Evolutionary conservation across 2,888 invertebrate species (phyloP).

Genomic region (Lycophotia porphyrea): DNA sequence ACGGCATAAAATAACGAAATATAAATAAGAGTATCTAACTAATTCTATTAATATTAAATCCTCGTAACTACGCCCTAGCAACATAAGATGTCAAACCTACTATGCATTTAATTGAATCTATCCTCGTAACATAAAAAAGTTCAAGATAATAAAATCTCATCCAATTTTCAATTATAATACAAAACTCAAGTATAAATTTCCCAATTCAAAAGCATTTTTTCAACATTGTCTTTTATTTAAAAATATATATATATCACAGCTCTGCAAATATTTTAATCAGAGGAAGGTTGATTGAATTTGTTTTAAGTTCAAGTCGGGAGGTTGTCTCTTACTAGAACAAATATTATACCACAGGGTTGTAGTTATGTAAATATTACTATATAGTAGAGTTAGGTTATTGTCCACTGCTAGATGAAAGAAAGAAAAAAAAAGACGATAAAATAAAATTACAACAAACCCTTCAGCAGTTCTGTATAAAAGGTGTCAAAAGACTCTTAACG

Average conservation of each 20-base stretch:
- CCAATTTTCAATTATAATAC: conserved; percentile 10
- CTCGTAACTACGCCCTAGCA: rapidly evolving
- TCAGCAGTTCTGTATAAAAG: no score
- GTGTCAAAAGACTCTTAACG: no score
- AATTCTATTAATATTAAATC: no score
- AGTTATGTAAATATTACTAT: conserved; percentile 7
- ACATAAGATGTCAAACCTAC: no score
- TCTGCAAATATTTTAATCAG: conserved; percentile 25
- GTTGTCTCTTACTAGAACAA: conserved; percentile 11
- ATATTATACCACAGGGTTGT: background rate
- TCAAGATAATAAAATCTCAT: background rate
- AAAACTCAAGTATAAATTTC: background rate
- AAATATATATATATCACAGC: background rate
- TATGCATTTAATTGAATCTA: background rate
- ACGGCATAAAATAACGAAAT: background rate
- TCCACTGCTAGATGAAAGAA: background rate
- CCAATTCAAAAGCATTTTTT: conserved; percentile 7
- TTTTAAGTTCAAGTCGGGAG: background rate
- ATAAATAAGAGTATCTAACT: background rate
- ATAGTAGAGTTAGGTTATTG: background rate
- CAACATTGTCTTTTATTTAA: background rate
- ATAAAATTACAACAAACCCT: no score
- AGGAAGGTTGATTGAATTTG: conserved; percentile 17
- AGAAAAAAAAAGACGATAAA: no score
- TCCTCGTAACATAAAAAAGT: background rate